Evolutionary conservation across 2,113 vertebrate genomes (phyloP).

Genomic region (Ctenomys sociabilis): DNA sequence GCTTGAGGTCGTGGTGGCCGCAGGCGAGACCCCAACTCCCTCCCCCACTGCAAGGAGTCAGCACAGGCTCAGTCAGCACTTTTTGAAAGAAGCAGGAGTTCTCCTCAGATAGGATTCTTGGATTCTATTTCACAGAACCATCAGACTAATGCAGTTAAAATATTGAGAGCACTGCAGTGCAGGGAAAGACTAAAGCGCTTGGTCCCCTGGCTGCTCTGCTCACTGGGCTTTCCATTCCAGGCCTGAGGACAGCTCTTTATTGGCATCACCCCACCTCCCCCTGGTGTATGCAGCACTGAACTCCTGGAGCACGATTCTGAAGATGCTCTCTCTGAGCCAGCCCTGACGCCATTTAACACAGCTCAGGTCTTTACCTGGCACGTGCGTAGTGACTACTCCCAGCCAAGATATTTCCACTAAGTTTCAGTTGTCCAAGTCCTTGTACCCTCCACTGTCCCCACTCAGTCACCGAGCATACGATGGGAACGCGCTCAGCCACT

Average conservation of each 20-base stretch:
- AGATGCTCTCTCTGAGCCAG: rapidly evolving
- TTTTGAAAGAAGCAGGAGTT: not conserved
- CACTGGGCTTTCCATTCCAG: not conserved
- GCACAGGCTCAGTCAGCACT: not conserved
- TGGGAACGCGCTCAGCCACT: not conserved
- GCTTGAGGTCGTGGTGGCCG: not conserved
- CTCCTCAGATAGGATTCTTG: not conserved
- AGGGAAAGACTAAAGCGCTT: not conserved
- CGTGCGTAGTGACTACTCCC: not conserved
- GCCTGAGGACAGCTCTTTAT: not conserved
- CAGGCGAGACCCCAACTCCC: too few relatives aligned
- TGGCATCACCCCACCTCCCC: not conserved
- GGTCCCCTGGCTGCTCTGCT: not conserved
- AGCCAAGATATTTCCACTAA: not conserved
- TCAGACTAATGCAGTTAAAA: not conserved
- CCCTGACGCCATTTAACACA: not conserved
- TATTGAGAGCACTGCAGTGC: not conserved
- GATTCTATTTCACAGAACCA: not conserved
- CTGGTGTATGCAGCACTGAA: not conserved
- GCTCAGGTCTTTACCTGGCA: not conserved
- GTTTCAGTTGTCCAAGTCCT: not conserved
- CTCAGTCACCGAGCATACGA: not conserved
- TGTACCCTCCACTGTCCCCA: not conserved
- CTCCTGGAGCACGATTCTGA: not conserved
- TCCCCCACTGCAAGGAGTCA: not conserved